Base-by-base conservation (phyloP, 2,113 vertebrate genomes). In the Poeciliopsis retropinna region DNA sequence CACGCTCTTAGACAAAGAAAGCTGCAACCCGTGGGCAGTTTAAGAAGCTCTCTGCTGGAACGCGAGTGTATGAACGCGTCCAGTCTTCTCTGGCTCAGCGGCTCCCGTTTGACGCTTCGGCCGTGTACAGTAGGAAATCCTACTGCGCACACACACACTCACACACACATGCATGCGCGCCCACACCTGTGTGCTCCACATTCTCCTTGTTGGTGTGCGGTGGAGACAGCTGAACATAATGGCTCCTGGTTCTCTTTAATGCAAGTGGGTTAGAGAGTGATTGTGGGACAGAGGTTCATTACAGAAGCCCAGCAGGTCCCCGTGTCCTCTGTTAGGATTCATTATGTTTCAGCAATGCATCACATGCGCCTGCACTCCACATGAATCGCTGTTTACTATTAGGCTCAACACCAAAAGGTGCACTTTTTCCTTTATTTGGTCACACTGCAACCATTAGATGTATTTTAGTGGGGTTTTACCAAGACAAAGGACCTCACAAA, bases 251-350 rank as follows among this genome's bases (percentile, higher is more conserved):
- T 91, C 92, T 94, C 91, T 91, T 87, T 92, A 88, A 93, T 92
- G 93, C 93, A 94, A 92, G 82, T 78, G 73, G 95, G 95, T 95
- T 95, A 95, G 91, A 63, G 94, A 94, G 94, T 85, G 90, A 75
- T 85, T 83, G 85, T 83, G 73, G 93, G 85, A 87, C 85, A 90
- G 78, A 22, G 89, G 76, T 93, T 95, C 93, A 94, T 96, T 95
- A 93, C 94, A 90, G 90, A 75, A 92, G 94, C 93, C 86, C 95
- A 90, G 91, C 67, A 87, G 94, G 93, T 90, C 81, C 92, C 85
- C 85, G 78, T 87, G 88, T 91, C 91, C 93, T 89, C 86, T 85
- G 89, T 86, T 94, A 93, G 92, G 94, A 96, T 94, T 95, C 89
- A 93, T 93, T 92, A 92, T 85, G 81, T 87, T 76, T 67, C 89